Percentiles rank a stretch among this genome's conserved stretches.
These are phyloP conservation scores for Tribolium castaneum DNA, from an alignment of 1,140 invertebrate species.

Conservation along the genomic window DNA sequence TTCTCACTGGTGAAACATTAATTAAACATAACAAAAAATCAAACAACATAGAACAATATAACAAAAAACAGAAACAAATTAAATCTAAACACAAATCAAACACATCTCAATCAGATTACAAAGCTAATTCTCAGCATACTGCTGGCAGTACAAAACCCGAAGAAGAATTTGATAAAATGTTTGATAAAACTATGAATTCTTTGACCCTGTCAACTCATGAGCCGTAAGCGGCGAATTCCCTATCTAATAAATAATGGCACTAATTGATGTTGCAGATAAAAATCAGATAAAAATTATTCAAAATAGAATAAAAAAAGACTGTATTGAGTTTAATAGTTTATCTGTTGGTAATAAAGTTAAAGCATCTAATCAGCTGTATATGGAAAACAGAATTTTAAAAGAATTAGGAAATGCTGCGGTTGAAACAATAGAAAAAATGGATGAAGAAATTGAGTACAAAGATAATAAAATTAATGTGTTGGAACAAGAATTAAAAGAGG, in stretches of 20 bases:
- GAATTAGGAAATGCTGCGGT: conserved; percentile 2
- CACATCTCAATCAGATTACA: too few species aligned
- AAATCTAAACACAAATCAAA: too few species aligned
- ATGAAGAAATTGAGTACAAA: conserved; percentile 21
- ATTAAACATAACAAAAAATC: too few species aligned
- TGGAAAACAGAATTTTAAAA: conserved; percentile 30
- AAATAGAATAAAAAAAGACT: conserved; percentile 37
- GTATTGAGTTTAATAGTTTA: conserved; percentile 30
- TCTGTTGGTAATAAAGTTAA: conserved; percentile 15
- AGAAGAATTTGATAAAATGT: too few species aligned
- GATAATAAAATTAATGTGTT: conserved; percentile 37
- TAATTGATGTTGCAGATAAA: conserved; percentile 26
- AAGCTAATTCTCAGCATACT: too few species aligned
- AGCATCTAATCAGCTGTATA: conserved; percentile 18
- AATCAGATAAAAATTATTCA: conserved; percentile 29
- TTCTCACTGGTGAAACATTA: too few species aligned
- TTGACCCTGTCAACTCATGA: too few species aligned
- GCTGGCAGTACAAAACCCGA: too few species aligned
- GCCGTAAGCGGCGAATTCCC: too few species aligned
- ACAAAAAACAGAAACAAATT: too few species aligned
- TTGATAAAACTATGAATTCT: too few species aligned
- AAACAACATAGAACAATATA: too few species aligned
- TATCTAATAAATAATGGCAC: conserved; percentile 35
- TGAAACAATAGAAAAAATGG: conserved; percentile 29
- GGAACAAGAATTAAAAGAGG: conserved; percentile 17